These are phyloP conservation scores for Entomobrya multifasciata DNA, from an alignment of 2,888 invertebrate species.

Conservation along the genomic window DNA sequence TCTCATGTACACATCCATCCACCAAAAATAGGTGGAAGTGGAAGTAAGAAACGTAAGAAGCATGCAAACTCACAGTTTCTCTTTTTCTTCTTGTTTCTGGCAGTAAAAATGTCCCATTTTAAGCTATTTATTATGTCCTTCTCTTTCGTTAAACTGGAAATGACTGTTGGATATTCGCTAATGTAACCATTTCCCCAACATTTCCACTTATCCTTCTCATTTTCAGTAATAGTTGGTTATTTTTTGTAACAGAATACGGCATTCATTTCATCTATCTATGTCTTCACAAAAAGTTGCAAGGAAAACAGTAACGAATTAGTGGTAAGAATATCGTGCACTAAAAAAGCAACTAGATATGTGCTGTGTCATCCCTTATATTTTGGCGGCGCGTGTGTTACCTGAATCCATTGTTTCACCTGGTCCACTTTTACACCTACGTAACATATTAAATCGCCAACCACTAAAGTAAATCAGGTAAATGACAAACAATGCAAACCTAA, in stretches of 20 bases:
- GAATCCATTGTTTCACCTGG: constrained; percentile 8
- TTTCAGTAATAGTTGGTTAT: constrained; percentile 15
- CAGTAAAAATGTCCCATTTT: constrained; percentile 72
- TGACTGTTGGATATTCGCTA: constrained; percentile 63
- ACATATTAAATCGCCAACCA: not conserved
- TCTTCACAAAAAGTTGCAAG: too few relatives aligned
- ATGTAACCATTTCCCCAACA: constrained; percentile 60
- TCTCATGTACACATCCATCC: too few relatives aligned
- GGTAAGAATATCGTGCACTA: not conserved
- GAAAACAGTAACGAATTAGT: not conserved
- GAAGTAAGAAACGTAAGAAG: not conserved
- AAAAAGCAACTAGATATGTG: not conserved
- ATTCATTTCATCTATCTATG: not conserved
- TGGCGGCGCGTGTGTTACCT: not conserved
- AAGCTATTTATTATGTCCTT: constrained; percentile 70
- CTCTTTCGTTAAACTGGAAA: constrained; percentile 68
- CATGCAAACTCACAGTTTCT: not conserved
- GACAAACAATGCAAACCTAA: not conserved
- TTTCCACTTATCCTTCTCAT: constrained; percentile 30
- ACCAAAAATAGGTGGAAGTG: too few relatives aligned
- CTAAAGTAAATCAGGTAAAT: constrained; percentile 5
- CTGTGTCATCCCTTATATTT: not conserved
- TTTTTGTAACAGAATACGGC: not conserved
- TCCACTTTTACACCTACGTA: not conserved
- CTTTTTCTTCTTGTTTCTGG: constrained; percentile 62